Evolutionary conservation across 2,888 invertebrate species (phyloP).

Genomic region (Drosophila villosipedis): DNA sequence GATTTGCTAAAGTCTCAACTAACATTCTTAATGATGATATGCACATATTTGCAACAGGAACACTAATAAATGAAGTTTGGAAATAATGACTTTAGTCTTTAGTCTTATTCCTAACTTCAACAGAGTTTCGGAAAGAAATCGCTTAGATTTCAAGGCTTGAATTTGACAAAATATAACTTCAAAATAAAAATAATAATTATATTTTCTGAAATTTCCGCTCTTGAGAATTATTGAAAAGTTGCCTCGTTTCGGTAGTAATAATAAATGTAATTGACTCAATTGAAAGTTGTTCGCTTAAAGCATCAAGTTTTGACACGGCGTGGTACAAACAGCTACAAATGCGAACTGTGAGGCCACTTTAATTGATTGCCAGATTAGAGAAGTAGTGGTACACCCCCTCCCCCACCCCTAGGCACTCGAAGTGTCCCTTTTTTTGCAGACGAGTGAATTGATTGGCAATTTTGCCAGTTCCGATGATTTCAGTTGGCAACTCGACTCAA

Average conservation of each 20-base stretch:
- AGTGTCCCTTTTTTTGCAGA: constrained; percentile 28
- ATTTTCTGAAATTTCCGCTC: neutral
- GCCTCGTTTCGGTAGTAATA: neutral
- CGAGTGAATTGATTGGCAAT: constrained; percentile 58
- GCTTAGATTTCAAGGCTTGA: neutral
- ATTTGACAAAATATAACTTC: neutral
- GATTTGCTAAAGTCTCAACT: neutral
- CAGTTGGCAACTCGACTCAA: constrained; percentile 40
- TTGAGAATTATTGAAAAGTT: neutral
- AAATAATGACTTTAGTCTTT: neutral
- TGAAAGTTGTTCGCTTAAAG: neutral
- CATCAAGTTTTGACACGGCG: constrained; percentile 9
- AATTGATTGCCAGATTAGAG: constrained; percentile 57
- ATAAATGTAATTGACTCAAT: neutral
- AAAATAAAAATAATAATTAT: neutral
- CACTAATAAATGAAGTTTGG: neutral
- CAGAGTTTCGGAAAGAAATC: neutral
- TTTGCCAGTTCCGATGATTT: constrained; percentile 48
- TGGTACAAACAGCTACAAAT: constrained; percentile 15
- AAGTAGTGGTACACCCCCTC: neutral
- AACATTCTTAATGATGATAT: neutral
- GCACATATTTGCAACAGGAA: neutral
- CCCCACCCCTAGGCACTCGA: neutral
- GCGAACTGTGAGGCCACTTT: constrained; percentile 38
- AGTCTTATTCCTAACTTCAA: too few relatives aligned